Conservation (phyloP, 2,113 vertebrate species). For the Pteropus alecto region DNA sequence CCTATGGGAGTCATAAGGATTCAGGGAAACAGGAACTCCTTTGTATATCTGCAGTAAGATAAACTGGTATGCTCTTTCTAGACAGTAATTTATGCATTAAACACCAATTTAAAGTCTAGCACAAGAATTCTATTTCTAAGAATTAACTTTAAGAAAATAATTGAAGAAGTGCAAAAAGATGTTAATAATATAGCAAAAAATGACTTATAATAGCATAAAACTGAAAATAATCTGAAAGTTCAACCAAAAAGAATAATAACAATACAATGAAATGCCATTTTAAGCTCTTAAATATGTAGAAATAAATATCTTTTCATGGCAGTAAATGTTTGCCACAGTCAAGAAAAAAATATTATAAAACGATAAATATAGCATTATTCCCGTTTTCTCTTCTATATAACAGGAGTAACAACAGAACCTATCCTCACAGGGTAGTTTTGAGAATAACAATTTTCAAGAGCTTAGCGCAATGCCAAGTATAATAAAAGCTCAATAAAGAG, state of each 20-base stretch:
- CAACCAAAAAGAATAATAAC: background rate
- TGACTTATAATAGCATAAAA: background rate
- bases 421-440: background rate
- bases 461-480: background rate
- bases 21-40: background rate
- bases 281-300: background rate
- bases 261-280: background rate
- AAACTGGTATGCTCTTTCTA: constrained; percentile 14
- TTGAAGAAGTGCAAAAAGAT: background rate
- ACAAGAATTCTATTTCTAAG: background rate
- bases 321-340: background rate
- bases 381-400: background rate
- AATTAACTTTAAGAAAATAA: background rate
- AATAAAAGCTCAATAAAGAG: background rate
- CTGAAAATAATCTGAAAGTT: background rate
- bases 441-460: background rate
- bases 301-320: background rate
- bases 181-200: background rate
- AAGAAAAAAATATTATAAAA: constrained; percentile 1
- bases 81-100: background rate
- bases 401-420: background rate
- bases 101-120: background rate
- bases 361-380: background rate
- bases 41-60: background rate
- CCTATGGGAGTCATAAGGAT: background rate